Base-by-base conservation (phyloP, 23 tunicate species). In the Phallusia fumigata region DNA sequence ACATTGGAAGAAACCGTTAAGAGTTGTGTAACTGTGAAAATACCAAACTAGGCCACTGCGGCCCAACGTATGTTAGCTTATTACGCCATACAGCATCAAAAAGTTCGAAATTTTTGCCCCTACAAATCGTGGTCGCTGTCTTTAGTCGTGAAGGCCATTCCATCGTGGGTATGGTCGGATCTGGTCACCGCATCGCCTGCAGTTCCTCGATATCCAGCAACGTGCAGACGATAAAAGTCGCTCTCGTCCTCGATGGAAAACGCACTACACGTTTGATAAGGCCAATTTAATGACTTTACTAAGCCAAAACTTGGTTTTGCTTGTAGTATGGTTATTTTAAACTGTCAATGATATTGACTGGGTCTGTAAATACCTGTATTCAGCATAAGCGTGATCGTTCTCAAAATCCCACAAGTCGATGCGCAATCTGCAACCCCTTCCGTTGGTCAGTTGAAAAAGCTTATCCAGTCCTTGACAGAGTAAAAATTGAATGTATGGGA, bases 381-480 rank as follows among this genome's bases (percentile, higher is more conserved):
- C 73, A 0, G 83, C 83, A 28, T 44, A 80, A 30, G 74, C 74
- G 24, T 80, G 83, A 31, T 80, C 83, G 33, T 80, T 52, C 2
- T 80, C 24, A 53, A 80, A 80, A 80, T 53, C 73, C 83, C 83
- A 80, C 30, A 80, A 32, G 24, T 80, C 83, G 13, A 80, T 74
- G 18, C 83, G 73, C 18, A 80, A 12, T 80, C 83, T 52, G 50
- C 83, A 80, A 32, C 83, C 83, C 50, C 73, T 52, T 31, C 47
- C 36, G 45, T 80, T 19, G 31, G 74, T 80, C 73, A 80, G 13
- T 18, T 53, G 22, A 73, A 34, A 34, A 30, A 80, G 30, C 22
- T 80, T 80, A 13, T 52, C 83, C 73, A 80, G 36, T 30, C 83
- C 83, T 80, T 10, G 18, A 35, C 53, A 16, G 13, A 6, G 13